Base-by-base conservation (phyloP, 2,797 vertebrate species). In the Xenops minutus region DNA sequence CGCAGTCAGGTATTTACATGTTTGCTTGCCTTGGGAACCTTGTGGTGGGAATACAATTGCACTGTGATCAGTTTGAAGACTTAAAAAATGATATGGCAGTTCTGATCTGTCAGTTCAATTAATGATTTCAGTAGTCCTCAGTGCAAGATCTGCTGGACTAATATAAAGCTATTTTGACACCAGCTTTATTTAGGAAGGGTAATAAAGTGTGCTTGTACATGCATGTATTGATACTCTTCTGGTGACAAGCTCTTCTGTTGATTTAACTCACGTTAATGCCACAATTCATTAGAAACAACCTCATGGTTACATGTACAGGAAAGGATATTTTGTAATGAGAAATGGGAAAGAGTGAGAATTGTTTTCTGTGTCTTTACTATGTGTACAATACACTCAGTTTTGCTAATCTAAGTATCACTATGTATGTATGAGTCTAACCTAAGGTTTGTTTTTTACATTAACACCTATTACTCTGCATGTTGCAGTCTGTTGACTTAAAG, bases 11-110 rank as follows among this genome's bases (percentile, higher is more conserved):
- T 59, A 27, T 81, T 81, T 22, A 12, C 3, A 2, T 7, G 1
- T 12, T 32, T 26, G 10, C 61, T 77, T 78, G 9, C 34, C 4
- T 48, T 56, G 9, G 49, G 22, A 91, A 6, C 17, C 17, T 51
- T 41, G 13, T 55, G 16, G 29, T 29, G 26, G 62, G 49, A 72
- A 4, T 74, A 19, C 6, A 52, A 16, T 61, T 46, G 23, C 19
- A 27, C 36, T 12, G 4, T 7, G 14, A 29, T 84, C 26, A 52
- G 1, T 69, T 26, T 58, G 43, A 89, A 87, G 23, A 55, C 16
- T 56, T 73, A 34, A 0, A 8, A 76, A 55, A 29, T 12, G 2
- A 27, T 64, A 8, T 0, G 59, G 30, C 24, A 27, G 8, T 79
- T 63, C 20, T 59, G 39, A 20, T 55, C 18, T 82, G 14, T 63